Evolutionary conservation across 2,113 vertebrate genomes (phyloP).

Genomic region (Hiodon tergisus): DNA sequence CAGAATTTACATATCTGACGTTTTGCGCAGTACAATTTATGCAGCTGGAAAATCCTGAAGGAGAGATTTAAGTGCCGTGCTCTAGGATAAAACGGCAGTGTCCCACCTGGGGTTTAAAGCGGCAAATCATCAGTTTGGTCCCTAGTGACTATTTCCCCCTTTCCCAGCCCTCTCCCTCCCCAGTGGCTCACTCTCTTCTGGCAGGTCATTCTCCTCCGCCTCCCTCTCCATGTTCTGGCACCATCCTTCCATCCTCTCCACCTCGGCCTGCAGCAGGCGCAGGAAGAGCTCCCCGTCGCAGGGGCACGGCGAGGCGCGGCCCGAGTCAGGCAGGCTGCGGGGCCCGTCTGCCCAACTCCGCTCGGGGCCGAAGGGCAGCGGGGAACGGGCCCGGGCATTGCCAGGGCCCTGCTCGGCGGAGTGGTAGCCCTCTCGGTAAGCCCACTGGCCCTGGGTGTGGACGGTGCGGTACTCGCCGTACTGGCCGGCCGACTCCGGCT

Average conservation of each 20-base stretch:
- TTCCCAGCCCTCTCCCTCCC: too few relatives aligned
- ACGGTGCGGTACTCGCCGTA: slow-evolving; percentile 91
- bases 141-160: not conserved
- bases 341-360: slow-evolving; percentile 81
- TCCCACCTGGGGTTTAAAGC: too few relatives aligned
- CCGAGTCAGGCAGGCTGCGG: slow-evolving; percentile 88
- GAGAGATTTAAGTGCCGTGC: too few relatives aligned
- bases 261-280: slow-evolving; percentile 86
- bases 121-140: not conserved
- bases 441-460: slow-evolving; percentile 96
- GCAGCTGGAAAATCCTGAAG: too few relatives aligned
- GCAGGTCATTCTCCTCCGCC: slow-evolving; percentile 89
- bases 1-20: too few relatives aligned
- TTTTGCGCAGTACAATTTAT: too few relatives aligned
- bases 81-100: too few relatives aligned
- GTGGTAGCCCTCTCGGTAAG: slow-evolving; percentile 89
- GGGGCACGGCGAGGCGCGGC: slow-evolving; percentile 86
- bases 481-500: slow-evolving; percentile 80
- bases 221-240: slow-evolving; percentile 96
- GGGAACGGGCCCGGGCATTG: slow-evolving; percentile 56
- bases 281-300: slow-evolving; percentile 94
- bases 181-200: slow-evolving; percentile 80
- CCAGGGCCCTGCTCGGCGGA: slow-evolving; percentile 65
- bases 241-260: slow-evolving; percentile 96
- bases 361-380: slow-evolving; percentile 61